Evolutionary conservation across 2,113 vertebrate genomes (phyloP).

Genomic region (Melanotaenia duboulayi): DNA sequence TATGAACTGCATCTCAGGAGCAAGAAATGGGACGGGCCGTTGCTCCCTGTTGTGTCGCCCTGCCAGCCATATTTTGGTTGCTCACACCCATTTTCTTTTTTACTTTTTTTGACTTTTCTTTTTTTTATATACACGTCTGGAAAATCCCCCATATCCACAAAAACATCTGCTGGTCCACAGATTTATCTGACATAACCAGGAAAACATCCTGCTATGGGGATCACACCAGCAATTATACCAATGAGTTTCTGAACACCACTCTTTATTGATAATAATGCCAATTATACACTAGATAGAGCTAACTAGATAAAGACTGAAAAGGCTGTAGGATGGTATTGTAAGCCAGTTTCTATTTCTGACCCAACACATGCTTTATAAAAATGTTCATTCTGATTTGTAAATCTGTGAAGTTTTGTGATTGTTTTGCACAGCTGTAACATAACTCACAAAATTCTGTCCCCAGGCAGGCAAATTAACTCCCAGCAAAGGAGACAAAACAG

Average conservation of each 20-base stretch:
- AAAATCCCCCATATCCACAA: background rate
- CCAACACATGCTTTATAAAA: background rate
- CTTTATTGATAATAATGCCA: background rate
- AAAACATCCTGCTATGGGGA: background rate
- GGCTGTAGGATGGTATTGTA: background rate
- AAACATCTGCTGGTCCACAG: background rate
- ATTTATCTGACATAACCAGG: background rate
- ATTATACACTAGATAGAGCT: background rate
- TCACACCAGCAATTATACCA: background rate
- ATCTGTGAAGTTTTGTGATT: background rate
- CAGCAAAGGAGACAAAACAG: background rate
- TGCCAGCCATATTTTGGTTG: too few species aligned
- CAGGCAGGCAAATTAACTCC: too few species aligned
- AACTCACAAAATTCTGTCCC: background rate
- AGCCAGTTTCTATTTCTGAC: background rate
- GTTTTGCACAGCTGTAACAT: background rate
- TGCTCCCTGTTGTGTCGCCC: background rate
- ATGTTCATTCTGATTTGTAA: background rate
- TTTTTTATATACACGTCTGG: background rate
- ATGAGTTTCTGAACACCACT: background rate
- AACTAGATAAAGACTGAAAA: background rate
- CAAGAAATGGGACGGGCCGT: background rate
- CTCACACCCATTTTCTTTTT: too few species aligned
- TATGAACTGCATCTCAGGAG: background rate
- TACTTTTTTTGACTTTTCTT: background rate